Evolutionary conservation across 2,113 vertebrate genomes (phyloP), one percentile per base, ranked within the genome.

Genomic region (Triplophysa siluroides): DNA sequence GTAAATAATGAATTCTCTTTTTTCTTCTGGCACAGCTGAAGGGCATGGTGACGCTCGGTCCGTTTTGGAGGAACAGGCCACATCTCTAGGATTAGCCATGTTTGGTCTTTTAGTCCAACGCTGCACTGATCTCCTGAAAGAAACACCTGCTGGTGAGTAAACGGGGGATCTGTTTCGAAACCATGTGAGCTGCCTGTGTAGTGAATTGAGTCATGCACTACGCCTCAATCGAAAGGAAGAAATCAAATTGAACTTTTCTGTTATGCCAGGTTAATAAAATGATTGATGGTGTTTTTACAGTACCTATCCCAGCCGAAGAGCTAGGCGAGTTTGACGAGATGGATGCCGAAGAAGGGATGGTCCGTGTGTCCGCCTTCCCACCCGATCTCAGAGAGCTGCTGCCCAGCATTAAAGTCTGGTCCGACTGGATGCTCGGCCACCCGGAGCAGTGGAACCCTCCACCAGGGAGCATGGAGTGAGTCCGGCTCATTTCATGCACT

Each of bases 391-490:
- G 93, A 83, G 97, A 99, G 82, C 92, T 99, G 11, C 94, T 99
- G 13, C 98, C 98, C 82, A 95, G 95, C 52, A 94, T 98, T 84
- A 99, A 99, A 88, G 95, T 98, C 66, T 99, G 98, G 98, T 99
- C 98, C 0, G 98, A 99, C 85, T 99, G 98, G 98, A 99, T 99
- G 98, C 93, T 99, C 16, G 96, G 97, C 61, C 95, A 99, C 82
- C 95, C 96, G 1, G 95, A 97, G 64, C 94, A 95, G 83, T 99
- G 98, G 98, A 99, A 99, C 85, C 97, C 97, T 76, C 96, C 97
- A 10, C 98, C 98, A 0, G 94, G 88, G 16, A 90, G 90, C 70
- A 80, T 91, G 33, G 87, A 91, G 92, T 92, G 54, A 88, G 91
- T 84, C 10, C 38, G 8, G 19, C 5, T 56, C 12, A 0, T 2